Base-by-base conservation (phyloP, 2,113 vertebrate genomes). In the Dermatemys mawii region DNA sequence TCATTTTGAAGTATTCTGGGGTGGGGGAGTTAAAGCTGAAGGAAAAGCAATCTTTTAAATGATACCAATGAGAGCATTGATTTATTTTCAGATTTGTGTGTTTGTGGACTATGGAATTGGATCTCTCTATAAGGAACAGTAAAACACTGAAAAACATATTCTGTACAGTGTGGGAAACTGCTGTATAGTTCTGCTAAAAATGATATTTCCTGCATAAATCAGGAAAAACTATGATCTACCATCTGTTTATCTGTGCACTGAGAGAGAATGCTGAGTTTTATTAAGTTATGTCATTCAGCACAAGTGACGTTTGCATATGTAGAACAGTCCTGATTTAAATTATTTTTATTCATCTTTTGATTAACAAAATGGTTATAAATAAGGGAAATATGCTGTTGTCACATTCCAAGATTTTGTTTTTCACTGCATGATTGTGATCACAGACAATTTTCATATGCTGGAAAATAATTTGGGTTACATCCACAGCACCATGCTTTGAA, bases 391-490 rank as follows among this genome's bases (percentile, higher is more conserved):
- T 88, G 78, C 90, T 93, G 29, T 11, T 11, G 46, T 84, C 63
- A 21, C 91, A 35, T 41, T 41, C 11, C 17, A 5, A 46, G 51
- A 53, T 87, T 79, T 81, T 88, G 54, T 87, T 87, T 93, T 94
- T 48, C 88, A 49, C 48, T 96, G 48, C 1, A 0, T 92, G 88
- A 89, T 73, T 94, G 49, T 63, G 94, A 78, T 96, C 83, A 75
- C 26, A 38, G 44, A 46, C 93, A 86, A 92, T 84, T 96, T 88
- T 93, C 88, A 75, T 88, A 90, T 60, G 29, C 92, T 82, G 90
- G 88, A 87, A 94, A 90, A 89, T 94, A 93, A 49, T 90, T 92
- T 16, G 51, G 46, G n/a, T 93, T 93, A 90, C 0, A 0, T 93
- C 54, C 8, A 67, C 84, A 94, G 48, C 93, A 49, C 55, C 87